A percentile compares a stretch with the other conserved stretches of the same genome.
Conservation (phyloP, 92 coral and sea anemone genomes). For the Diadumene lineata region DNA sequence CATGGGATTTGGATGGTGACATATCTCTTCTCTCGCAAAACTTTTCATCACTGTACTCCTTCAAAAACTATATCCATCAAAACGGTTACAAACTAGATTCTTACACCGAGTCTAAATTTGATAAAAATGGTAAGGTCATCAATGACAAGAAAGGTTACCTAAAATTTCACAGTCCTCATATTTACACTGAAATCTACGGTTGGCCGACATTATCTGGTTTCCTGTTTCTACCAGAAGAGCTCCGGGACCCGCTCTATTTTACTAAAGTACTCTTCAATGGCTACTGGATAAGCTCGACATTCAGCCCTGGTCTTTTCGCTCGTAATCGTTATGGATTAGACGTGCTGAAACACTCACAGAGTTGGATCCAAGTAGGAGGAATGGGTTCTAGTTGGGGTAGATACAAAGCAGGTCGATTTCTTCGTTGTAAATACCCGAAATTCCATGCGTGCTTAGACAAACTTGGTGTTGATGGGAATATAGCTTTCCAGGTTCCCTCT, state of each 20-base stretch:
- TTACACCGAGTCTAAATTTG: conserved; percentile 32
- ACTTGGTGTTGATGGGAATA: conserved; percentile 45
- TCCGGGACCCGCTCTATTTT: conserved; percentile 34
- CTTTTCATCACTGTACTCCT: not conserved
- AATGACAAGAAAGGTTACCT: conserved; percentile 34
- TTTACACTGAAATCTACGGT: conserved; percentile 46
- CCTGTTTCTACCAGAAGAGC: conserved; percentile 37
- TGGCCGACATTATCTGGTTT: conserved; percentile 38
- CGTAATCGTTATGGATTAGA: conserved; percentile 50
- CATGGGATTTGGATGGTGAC: conserved; percentile 40
- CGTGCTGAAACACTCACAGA: conserved; percentile 37
- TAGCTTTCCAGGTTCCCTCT: conserved; percentile 40
- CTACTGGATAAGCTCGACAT: conserved; percentile 28
- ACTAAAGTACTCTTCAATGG: conserved; percentile 26
- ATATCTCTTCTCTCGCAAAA: conserved; percentile 14
- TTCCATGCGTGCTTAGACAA: conserved; percentile 52
- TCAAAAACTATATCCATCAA: conserved; percentile 26
- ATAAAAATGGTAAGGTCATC: conserved; percentile 23
- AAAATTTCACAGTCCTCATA: conserved; percentile 39
- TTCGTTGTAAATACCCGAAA: conserved; percentile 21
- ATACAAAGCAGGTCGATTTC: conserved; percentile 31
- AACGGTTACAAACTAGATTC: conserved; percentile 33
- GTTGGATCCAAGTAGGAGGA: conserved; percentile 36
- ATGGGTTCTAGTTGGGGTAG: conserved; percentile 18
- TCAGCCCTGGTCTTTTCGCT: conserved; percentile 39